Percentiles rank a stretch among this genome's conserved stretches.
phyloP scores from a whole-genome alignment of 2,113 vertebrate genomes.

The Orthonyx spaldingii region DNA sequence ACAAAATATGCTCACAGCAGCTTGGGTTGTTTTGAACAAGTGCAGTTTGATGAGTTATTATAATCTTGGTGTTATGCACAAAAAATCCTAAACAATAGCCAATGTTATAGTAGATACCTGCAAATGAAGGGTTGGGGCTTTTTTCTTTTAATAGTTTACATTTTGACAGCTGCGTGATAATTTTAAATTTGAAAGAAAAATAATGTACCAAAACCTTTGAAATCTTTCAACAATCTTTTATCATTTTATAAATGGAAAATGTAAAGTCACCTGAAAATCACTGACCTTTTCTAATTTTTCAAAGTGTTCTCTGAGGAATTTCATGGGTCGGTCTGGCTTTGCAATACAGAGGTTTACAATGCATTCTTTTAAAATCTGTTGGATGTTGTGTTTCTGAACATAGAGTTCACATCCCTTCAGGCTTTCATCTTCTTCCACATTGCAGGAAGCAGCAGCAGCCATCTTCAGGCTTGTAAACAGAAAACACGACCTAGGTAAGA shows the following conservation, averaged over 20 bases:
- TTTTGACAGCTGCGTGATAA: not conserved
- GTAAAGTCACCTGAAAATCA: not conserved
- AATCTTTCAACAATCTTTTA: not conserved
- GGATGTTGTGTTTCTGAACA: conserved; percentile 92
- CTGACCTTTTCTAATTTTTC: conserved; percentile 97
- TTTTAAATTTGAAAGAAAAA: not conserved
- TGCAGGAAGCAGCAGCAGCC: conserved; percentile 85
- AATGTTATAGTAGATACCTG: not conserved
- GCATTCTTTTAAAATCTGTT: conserved; percentile 94
- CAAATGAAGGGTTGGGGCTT: not conserved
- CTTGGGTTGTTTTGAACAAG: not conserved
- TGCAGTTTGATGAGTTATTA: not conserved
- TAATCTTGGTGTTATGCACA: not conserved
- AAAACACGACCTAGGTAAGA: conserved; percentile 39
- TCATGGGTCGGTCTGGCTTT: conserved; percentile 93
- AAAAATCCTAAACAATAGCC: not conserved
- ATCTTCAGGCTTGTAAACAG: conserved; percentile 77
- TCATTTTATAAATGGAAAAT: not conserved
- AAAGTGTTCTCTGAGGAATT: conserved; percentile 94
- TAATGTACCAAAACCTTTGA: not conserved
- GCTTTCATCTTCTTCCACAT: conserved; percentile 89
- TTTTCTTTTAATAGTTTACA: not conserved
- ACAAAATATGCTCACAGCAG: not conserved
- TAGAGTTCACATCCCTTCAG: conserved; percentile 93
- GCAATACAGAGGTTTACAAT: conserved; percentile 93